Evolutionary conservation across 2,888 invertebrate genomes (phyloP).

Genomic region (Philopedon plagiatum): DNA sequence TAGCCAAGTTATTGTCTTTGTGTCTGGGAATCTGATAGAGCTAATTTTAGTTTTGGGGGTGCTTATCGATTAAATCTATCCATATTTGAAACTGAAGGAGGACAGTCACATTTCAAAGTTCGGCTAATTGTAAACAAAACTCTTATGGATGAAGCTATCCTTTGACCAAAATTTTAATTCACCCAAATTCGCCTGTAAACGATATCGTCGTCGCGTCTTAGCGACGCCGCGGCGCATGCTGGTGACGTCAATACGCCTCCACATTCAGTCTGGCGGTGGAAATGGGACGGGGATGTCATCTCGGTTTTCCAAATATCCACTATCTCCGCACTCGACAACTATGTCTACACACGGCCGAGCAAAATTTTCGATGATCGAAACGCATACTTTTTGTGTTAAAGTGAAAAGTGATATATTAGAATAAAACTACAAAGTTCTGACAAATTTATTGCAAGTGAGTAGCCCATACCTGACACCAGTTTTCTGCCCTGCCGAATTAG

Average conservation of each 20-base stretch:
- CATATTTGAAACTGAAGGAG: background rate
- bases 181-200: constrained; percentile 38
- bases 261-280: constrained; percentile 64
- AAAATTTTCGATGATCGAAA: constrained; percentile 26
- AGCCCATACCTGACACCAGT: constrained; percentile 18
- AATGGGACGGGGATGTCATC: constrained; percentile 61
- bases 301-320: constrained; percentile 22
- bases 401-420: background rate
- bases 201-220: constrained; percentile 42
- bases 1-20: background rate
- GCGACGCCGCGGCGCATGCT: constrained; percentile 56
- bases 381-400: constrained; percentile 13
- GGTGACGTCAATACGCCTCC: constrained; percentile 67
- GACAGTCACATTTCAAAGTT: background rate
- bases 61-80: background rate
- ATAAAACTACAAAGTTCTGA: background rate
- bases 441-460: constrained; percentile 12
- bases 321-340: constrained; percentile 34
- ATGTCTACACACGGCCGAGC: constrained; percentile 28
- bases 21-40: background rate
- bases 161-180: constrained; percentile 39
- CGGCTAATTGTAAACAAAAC: background rate
- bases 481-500: background rate
- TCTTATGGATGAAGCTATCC: background rate
- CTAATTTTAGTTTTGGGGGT: background rate